A percentile compares a stretch with the other conserved stretches of the same genome.
Evolutionary conservation across 2,797 vertebrate genomes (phyloP).

Genomic region (Tokudaia muenninki): DNA sequence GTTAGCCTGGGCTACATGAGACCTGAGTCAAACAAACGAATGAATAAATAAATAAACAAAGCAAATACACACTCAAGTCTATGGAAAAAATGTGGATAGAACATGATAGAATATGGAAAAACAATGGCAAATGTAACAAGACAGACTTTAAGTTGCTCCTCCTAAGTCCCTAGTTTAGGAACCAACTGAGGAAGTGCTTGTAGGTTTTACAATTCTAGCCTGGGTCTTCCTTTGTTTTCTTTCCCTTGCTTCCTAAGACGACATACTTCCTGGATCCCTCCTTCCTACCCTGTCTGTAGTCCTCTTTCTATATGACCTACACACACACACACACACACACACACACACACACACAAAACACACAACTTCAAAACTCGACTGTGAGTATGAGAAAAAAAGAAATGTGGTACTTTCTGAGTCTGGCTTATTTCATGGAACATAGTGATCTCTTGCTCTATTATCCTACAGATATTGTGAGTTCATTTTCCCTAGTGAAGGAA

Average conservation of each 20-base stretch:
- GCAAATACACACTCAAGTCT: not conserved
- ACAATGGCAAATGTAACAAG: not conserved
- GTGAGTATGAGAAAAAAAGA: not conserved
- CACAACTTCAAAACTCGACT: not conserved
- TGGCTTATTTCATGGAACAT: not conserved
- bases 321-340: not conserved
- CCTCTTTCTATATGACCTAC: not conserved
- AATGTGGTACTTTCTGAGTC: not conserved
- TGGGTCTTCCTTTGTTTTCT: not conserved
- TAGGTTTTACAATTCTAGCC: not conserved
- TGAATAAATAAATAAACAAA: not conserved
- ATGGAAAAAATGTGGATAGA: not conserved
- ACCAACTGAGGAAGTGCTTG: not conserved
- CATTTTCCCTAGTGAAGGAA: not conserved
- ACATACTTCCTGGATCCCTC: not conserved
- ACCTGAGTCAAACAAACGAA: not conserved
- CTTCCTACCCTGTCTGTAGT: not conserved
- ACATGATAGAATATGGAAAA: not conserved
- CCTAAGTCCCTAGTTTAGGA: not conserved
- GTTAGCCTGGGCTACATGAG: not conserved
- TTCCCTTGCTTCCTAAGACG: not conserved
- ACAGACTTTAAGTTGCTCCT: not conserved
- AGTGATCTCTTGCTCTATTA: not conserved
- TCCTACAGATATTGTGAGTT: not conserved
- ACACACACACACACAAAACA: not conserved